Percentiles rank a stretch among this genome's conserved stretches.
These are phyloP conservation scores for Callyntrura sp. DNA, from an alignment of 2,888 invertebrate species.

Conservation along the genomic window DNA sequence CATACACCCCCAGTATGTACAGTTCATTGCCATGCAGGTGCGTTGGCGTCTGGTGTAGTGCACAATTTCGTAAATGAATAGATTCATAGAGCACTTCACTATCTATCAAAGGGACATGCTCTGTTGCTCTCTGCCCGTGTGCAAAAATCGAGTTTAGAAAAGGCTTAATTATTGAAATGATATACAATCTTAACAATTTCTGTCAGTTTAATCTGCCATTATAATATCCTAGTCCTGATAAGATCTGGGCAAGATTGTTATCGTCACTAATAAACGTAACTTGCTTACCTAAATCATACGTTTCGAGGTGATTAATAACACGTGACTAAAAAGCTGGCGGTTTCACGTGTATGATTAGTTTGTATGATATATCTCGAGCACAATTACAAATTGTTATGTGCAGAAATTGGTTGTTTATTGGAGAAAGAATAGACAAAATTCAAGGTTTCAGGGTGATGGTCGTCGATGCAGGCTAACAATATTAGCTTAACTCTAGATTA, in stretches of 20 bases:
- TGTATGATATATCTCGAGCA: too few species aligned
- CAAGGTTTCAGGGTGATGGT: conserved; percentile 7
- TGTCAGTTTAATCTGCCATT: background rate
- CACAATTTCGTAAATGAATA: background rate
- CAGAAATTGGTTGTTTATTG: background rate
- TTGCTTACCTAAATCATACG: background rate
- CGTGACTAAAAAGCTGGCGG: background rate
- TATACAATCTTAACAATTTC: background rate
- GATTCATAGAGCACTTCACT: background rate
- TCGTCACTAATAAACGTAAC: conserved; percentile 1
- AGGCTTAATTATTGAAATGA: background rate
- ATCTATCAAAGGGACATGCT: background rate
- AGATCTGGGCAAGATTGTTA: conserved; percentile 26
- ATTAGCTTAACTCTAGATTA: background rate
- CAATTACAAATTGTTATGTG: background rate
- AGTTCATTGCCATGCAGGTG: conserved; percentile 40
- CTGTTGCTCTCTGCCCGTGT: background rate
- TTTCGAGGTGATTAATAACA: too few species aligned
- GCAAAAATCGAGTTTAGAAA: background rate
- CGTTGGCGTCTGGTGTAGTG: background rate
- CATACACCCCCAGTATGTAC: too few species aligned
- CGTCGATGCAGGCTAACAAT: background rate
- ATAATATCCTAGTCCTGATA: conserved; percentile 13
- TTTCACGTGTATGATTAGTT: too few species aligned
- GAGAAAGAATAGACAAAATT: background rate